Percentiles rank a stretch among this genome's conserved stretches.
These are phyloP conservation scores for Gasteruption jaculator DNA, from an alignment of 2,888 invertebrate species.

Conservation along the genomic window DNA sequence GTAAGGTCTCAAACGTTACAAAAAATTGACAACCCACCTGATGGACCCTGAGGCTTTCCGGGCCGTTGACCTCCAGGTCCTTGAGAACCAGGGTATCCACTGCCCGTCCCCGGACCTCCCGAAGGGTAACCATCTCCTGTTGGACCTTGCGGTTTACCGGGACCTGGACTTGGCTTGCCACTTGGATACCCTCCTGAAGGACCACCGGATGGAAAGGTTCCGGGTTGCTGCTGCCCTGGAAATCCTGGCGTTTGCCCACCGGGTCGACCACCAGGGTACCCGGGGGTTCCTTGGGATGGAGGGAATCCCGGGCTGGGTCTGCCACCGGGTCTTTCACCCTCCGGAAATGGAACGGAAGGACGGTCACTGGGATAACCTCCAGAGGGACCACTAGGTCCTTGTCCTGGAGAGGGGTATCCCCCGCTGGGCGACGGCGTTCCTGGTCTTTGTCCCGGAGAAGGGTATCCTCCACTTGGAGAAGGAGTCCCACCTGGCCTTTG, in stretches of 20 bases:
- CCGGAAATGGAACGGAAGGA: conserved; percentile 21
- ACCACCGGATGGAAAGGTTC: conserved; percentile 21
- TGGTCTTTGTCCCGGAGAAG: conserved; percentile 23
- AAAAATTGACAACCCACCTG: conserved; percentile 19
- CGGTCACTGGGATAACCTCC: conserved; percentile 32
- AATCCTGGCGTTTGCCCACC: conserved; percentile 24
- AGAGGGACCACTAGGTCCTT: conserved; percentile 21
- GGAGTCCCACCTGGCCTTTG: conserved; percentile 23
- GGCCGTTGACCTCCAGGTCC: too few relatives aligned
- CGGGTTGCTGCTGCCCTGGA: too few relatives aligned
- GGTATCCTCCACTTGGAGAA: conserved; percentile 19
- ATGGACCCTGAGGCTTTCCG: conserved; percentile 12
- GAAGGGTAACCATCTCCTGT: conserved; percentile 8
- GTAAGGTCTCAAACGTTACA: conserved; percentile 21
- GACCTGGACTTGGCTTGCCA: conserved; percentile 23
- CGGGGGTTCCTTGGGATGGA: too few relatives aligned
- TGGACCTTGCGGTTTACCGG: conserved; percentile 11
- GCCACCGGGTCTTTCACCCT: conserved; percentile 22
- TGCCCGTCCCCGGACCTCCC: conserved; percentile 21
- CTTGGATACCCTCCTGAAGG: conserved; percentile 27
- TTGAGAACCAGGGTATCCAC: conserved; percentile 19
- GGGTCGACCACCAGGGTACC: conserved; percentile 27
- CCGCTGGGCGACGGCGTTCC: conserved; percentile 20
- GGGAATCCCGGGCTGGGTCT: conserved; percentile 22
- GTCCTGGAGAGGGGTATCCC: conserved; percentile 26